Evolutionary conservation across 1,140 invertebrate species (phyloP), one percentile per base, ranked within the genome.

Genomic region (Pectinophora gossypiella): DNA sequence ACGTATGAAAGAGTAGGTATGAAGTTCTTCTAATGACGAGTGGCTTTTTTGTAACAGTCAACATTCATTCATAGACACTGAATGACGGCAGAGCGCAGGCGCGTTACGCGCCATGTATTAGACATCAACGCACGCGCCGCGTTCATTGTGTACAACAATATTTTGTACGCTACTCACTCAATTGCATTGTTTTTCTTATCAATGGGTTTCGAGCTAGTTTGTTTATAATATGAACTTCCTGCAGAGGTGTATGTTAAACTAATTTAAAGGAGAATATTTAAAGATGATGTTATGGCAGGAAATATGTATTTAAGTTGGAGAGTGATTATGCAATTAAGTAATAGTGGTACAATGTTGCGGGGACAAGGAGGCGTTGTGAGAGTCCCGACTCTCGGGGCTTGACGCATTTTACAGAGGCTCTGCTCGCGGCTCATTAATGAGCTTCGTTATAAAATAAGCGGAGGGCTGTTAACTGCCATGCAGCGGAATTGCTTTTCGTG

Each of bases 401-500:
- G 40, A 19, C 21, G 38, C 23, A 61, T 67, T 72, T 71, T 76
- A 48, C 59, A 20, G 32, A 18, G 36, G 23, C 19, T 16, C 47
- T 9, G 6, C 56, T 19, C 48, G 16, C 22, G 27, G 45, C 59
- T 69, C 63, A 72, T 81, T 80, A 79, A 80, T 75, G 76, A 76
- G 69, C 60, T 74, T 71, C 72, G 72, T 78, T 82, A 76, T 82
- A 85, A 79, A 80, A 73, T 76, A 74, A 76, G 61, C 59, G 68
- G 70, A 72, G 64, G 64, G 72, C 71, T 61, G 54, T 81, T 75
- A 84, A 72, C 76, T 81, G 71, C 75, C 75, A 82, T 69, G 68
- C 68, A 53, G 65, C 57, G 68, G 76, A 73, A 84, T 84, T 84
- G 76, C 74, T 78, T 80, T 84, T 82, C 76, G 80, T 74, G 76